Evolutionary conservation across 2,113 vertebrate species (phyloP).

Genomic region (Nanger granti): DNA sequence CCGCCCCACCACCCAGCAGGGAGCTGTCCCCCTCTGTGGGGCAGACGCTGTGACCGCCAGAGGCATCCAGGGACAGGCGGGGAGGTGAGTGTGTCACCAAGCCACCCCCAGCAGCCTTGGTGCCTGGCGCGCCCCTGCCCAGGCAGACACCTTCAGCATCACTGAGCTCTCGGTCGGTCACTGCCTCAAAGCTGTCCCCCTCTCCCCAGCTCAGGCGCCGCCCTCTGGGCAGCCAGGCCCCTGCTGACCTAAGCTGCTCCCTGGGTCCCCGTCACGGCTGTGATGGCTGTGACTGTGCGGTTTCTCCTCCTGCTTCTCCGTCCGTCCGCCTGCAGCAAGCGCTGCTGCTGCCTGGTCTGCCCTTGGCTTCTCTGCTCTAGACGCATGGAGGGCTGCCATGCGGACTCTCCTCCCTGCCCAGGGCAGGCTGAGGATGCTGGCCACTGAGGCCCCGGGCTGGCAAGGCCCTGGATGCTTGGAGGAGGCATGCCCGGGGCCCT

Average conservation of each 20-base stretch:
- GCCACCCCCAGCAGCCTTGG: accelerated
- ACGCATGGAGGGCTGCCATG: accelerated
- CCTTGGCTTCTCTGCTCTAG: background rate
- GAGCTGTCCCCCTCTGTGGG: accelerated
- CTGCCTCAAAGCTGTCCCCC: background rate
- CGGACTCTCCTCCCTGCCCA: accelerated
- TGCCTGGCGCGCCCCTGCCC: accelerated
- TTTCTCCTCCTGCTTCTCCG: accelerated
- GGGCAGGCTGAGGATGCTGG: background rate
- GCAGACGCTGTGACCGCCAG: accelerated
- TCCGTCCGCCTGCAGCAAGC: accelerated
- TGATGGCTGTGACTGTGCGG: accelerated
- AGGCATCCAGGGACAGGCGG: accelerated
- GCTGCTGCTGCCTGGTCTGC: accelerated
- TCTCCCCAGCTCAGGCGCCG: accelerated
- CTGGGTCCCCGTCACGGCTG: accelerated
- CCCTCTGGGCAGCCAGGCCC: background rate
- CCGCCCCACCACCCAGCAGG: background rate
- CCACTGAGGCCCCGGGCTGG: accelerated
- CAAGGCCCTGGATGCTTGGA: background rate
- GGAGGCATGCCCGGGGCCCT: accelerated
- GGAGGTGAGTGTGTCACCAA: accelerated
- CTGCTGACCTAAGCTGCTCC: accelerated
- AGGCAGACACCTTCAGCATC: accelerated
- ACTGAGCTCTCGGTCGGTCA: accelerated